Evolutionary conservation across 2,888 invertebrate species (phyloP).

Genomic region (Monoplex corrugatus): DNA sequence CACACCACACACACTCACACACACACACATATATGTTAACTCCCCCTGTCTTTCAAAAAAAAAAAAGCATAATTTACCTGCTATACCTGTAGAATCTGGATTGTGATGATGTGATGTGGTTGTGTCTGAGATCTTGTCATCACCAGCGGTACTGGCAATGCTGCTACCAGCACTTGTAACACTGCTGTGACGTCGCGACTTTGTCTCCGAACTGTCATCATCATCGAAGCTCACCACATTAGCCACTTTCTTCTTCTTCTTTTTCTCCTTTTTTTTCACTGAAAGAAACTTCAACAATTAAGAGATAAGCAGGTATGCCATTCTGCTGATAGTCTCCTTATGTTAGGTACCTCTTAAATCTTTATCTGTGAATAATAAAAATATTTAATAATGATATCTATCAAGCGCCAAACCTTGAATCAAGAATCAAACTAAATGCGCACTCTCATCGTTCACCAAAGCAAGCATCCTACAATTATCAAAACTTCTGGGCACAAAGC

Average conservation of each 20-base stretch:
- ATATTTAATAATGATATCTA: no score
- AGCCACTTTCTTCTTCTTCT: conserved; percentile 85
- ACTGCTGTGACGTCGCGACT: conserved; percentile 34
- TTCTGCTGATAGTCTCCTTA: no score
- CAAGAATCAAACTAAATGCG: neutral
- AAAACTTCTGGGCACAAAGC: no score
- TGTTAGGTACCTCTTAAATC: no score
- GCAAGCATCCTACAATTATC: no score
- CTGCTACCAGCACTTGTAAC: conserved; percentile 37
- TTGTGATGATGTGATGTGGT: neutral
- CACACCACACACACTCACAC: no score
- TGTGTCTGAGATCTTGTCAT: neutral
- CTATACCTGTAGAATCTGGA: neutral
- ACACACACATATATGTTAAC: neutral
- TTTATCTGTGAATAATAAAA: no score
- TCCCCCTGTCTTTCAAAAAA: neutral
- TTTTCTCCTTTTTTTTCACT: conserved; percentile 81
- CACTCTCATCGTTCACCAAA: neutral
- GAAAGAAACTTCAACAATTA: conserved; percentile 45
- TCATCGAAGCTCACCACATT: conserved; percentile 88
- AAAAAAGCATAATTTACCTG: neutral
- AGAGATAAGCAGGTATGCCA: neutral
- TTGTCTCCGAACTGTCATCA: conserved; percentile 75
- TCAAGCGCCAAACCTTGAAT: neutral
- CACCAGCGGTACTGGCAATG: neutral